Percentiles rank a stretch among this genome's conserved stretches.
phyloP scores from a whole-genome alignment of 2,113 vertebrate species.

The Phodopus roborovskii region DNA sequence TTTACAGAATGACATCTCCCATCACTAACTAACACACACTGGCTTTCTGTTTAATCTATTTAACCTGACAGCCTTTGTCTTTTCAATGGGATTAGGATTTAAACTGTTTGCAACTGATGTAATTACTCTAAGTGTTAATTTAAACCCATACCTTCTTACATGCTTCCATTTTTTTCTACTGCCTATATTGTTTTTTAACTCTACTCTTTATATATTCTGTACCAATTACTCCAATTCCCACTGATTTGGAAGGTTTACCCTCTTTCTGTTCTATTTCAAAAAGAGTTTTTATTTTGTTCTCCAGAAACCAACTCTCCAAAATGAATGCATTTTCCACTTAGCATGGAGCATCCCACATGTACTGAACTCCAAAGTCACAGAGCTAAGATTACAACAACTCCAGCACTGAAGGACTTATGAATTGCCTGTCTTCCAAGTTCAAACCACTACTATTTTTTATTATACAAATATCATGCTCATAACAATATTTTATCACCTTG shows the following conservation, averaged over 20 bases:
- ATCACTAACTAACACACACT: background rate
- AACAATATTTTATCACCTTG: slow-evolving; percentile 3
- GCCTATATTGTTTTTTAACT: slow-evolving; percentile 5
- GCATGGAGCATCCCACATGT: background rate
- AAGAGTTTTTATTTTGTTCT: background rate
- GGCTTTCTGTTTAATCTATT: slow-evolving; percentile 28
- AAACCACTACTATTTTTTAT: background rate
- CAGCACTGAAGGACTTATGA: background rate
- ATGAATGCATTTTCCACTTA: background rate
- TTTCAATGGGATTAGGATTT: slow-evolving; percentile 5
- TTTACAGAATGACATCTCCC: no score
- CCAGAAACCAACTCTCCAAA: background rate
- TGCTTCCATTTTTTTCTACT: background rate
- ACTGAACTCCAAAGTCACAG: background rate
- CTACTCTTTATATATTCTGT: background rate
- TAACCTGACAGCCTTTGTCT: background rate
- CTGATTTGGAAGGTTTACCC: background rate
- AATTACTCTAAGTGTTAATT: background rate
- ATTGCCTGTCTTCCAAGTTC: background rate
- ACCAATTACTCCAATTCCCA: background rate
- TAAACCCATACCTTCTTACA: background rate
- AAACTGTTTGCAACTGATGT: background rate
- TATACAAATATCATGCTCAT: background rate
- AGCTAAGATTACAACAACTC: background rate
- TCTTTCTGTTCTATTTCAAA: slow-evolving; percentile 33